Evolutionary conservation across 1,140 invertebrate genomes (phyloP).

Genomic region (Stenopsyche tienmushanensis): DNA sequence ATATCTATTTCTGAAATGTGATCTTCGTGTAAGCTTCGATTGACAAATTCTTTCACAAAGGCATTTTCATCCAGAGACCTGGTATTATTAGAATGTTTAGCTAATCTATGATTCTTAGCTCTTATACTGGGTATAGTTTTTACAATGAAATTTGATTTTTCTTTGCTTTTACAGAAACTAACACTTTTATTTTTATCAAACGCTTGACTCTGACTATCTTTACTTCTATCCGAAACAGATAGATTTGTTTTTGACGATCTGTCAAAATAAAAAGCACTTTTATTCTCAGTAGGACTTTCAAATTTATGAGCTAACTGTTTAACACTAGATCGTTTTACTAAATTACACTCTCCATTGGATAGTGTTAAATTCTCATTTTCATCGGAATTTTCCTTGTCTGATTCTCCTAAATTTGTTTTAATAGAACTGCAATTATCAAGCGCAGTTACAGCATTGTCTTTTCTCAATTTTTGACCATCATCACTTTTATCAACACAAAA

Average conservation of each 20-base stretch:
- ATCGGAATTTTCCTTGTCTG: constrained; percentile 37
- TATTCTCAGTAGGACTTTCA: constrained; percentile 58
- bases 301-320: constrained; percentile 60
- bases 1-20: constrained; percentile 43
- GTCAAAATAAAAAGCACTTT: constrained; percentile 51
- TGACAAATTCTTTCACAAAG: constrained; percentile 64
- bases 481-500: constrained; percentile 10
- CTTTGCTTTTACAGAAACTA: constrained; percentile 38
- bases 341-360: constrained; percentile 13
- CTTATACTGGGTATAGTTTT: constrained; percentile 35
- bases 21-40: constrained; percentile 48
- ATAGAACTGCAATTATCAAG: not conserved
- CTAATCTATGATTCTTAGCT: constrained; percentile 50
- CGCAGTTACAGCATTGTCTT: too few relatives aligned
- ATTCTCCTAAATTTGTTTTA: constrained; percentile 30
- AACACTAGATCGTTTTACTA: constrained; percentile 44
- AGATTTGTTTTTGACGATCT: constrained; percentile 44
- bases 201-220: constrained; percentile 18
- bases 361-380: constrained; percentile 30
- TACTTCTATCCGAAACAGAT: constrained; percentile 11
- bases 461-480: not conserved
- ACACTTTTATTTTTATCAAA: constrained; percentile 37
- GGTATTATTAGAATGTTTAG: constrained; percentile 65
- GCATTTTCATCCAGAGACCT: constrained; percentile 72
- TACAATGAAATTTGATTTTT: constrained; percentile 12